Conservation (phyloP, 1,140 invertebrate genomes). For the Drosophila pruinosa region DNA sequence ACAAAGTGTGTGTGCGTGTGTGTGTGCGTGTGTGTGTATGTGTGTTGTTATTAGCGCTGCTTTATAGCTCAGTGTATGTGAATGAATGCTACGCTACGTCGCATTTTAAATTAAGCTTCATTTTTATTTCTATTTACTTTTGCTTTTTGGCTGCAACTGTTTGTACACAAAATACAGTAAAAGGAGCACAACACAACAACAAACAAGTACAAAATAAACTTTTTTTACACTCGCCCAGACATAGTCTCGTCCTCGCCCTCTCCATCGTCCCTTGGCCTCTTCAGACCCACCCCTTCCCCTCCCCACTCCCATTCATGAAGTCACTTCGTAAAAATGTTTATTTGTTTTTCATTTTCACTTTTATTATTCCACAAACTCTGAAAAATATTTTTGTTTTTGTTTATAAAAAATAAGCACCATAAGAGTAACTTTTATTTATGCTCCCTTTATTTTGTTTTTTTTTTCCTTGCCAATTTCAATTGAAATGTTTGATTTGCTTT, state of each 20-base stretch:
- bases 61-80: conserved; percentile 27
- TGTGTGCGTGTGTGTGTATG: background rate
- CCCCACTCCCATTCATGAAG: background rate
- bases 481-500: conserved; percentile 74
- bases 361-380: conserved; percentile 70
- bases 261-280: background rate
- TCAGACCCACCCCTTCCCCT: background rate
- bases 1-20: background rate
- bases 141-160: conserved; percentile 66
- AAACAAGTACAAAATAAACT: background rate
- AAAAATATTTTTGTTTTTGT: conserved; percentile 56
- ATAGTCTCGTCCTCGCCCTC: background rate
- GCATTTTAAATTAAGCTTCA: conserved; percentile 80
- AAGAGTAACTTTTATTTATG: conserved; percentile 35
- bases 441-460: conserved; percentile 5
- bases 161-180: conserved; percentile 32
- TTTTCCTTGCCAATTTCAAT: conserved; percentile 54
- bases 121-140: conserved; percentile 81
- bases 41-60: conserved; percentile 8
- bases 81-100: conserved; percentile 63
- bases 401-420: background rate
- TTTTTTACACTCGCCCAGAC: conserved; percentile 44
- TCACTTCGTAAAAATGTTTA: conserved; percentile 40
- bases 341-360: conserved; percentile 78
- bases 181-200: conserved; percentile 2